phyloP scores from a whole-genome alignment of 1,140 invertebrate genomes.

The Subanguina moxae region DNA sequence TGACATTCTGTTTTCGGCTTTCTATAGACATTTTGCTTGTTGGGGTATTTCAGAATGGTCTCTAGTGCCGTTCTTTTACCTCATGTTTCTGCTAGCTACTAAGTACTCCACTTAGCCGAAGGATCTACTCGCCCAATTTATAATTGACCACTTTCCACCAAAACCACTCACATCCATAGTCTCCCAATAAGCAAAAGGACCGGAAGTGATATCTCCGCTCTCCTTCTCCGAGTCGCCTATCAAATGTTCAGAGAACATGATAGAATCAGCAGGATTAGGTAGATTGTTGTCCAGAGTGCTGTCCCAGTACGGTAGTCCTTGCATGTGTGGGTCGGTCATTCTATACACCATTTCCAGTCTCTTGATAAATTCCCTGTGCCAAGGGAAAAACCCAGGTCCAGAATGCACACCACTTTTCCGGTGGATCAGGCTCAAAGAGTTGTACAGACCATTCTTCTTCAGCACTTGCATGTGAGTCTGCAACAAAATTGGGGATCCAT shows the following conservation, averaged over 20 bases:
- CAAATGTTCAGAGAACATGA: slow-evolving; percentile 59
- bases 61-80: no score
- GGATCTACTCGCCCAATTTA: no score
- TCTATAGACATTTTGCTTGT: no score
- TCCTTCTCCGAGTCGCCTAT: slow-evolving; percentile 48
- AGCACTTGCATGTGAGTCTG: slow-evolving; percentile 44
- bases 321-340: slow-evolving; percentile 41
- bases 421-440: slow-evolving; percentile 42
- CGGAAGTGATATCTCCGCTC: slow-evolving; percentile 39
- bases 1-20: no score
- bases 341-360: slow-evolving; percentile 34
- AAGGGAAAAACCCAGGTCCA: slow-evolving; percentile 43
- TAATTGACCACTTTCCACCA: not conserved
- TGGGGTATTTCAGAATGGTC: no score
- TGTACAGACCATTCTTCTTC: slow-evolving; percentile 42
- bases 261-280: slow-evolving; percentile 55
- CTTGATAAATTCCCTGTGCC: slow-evolving; percentile 45
- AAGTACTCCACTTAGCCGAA: no score
- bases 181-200: slow-evolving; percentile 50
- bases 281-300: slow-evolving; percentile 58
- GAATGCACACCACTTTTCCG: slow-evolving; percentile 40
- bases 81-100: no score
- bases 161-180: slow-evolving; percentile 38
- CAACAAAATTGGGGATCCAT: slow-evolving; percentile 51
- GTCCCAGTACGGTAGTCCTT: slow-evolving; percentile 62